phyloP scores from a whole-genome alignment of 2,888 invertebrate genomes.

The Eudemis profundana region DNA sequence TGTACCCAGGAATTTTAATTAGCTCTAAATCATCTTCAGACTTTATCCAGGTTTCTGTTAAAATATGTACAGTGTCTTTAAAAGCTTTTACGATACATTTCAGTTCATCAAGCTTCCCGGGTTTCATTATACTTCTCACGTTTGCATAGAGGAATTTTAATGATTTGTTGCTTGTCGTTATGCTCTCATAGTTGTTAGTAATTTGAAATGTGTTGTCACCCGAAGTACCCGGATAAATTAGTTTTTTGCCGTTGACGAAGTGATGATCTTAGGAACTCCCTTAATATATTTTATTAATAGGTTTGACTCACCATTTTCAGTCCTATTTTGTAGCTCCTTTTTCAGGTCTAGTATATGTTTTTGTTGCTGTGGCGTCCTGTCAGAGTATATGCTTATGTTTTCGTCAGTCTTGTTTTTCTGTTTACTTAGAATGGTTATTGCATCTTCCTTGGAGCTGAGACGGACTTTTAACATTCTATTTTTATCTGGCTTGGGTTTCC shows the following conservation, averaged over 20 bases:
- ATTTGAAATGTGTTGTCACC: background rate
- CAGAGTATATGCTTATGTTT: background rate
- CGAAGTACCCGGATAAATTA: background rate
- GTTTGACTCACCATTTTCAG: conserved; percentile 28
- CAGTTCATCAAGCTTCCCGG: background rate
- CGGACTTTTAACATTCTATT: too few relatives aligned
- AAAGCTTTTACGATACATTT: background rate
- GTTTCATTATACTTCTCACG: background rate
- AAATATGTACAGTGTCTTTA: background rate
- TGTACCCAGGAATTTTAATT: background rate
- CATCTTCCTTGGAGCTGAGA: too few relatives aligned
- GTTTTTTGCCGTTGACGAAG: background rate
- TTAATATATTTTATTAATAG: background rate
- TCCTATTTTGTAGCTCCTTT: background rate
- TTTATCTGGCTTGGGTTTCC: too few relatives aligned
- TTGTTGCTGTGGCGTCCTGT: background rate
- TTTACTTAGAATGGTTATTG: background rate
- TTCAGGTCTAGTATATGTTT: background rate
- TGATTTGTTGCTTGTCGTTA: background rate
- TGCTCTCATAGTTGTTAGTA: background rate
- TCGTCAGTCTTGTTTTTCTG: background rate
- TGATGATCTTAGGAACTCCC: background rate
- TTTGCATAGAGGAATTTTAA: background rate
- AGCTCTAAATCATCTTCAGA: background rate
- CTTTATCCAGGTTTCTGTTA: background rate